Conservation (phyloP, 1,140 invertebrate species). For the Zaprionus gabonicus region DNA sequence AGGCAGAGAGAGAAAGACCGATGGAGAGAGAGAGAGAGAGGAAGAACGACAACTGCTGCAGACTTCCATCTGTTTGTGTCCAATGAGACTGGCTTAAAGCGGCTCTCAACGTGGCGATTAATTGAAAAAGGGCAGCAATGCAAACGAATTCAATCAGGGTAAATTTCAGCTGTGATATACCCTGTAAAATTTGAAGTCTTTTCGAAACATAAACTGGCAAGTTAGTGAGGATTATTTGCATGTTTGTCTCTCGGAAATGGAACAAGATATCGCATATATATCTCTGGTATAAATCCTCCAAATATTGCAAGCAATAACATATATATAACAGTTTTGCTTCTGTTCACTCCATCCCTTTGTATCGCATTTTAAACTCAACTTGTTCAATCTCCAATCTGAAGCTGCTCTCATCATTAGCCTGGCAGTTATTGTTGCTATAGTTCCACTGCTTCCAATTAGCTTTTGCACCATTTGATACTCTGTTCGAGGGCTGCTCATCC, state of each 20-base stretch:
- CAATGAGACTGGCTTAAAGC: slow-evolving; percentile 28
- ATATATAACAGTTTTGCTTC: too few relatives aligned
- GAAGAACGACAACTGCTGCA: slow-evolving; percentile 30
- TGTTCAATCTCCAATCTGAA: neutral
- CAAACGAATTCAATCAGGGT: neutral
- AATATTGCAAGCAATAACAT: too few relatives aligned
- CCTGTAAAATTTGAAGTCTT: too few relatives aligned
- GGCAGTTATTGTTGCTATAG: slow-evolving; percentile 4
- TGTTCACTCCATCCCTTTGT: too few relatives aligned
- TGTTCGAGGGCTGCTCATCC: neutral
- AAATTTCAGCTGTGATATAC: too few relatives aligned
- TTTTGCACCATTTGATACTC: slow-evolving; percentile 20
- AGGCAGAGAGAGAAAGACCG: neutral
- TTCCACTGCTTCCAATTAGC: slow-evolving; percentile 26
- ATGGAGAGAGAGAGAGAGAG: slow-evolving; percentile 18
- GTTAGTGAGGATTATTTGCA: too few relatives aligned
- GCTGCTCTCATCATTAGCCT: slow-evolving; percentile 10
- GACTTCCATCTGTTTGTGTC: slow-evolving; percentile 1
- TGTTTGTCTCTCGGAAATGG: too few relatives aligned
- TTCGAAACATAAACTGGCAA: too few relatives aligned
- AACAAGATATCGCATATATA: too few relatives aligned
- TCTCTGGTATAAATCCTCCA: too few relatives aligned
- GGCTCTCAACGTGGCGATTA: neutral
- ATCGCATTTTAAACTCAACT: neutral
- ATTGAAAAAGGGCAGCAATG: neutral